Evolutionary conservation across 2,888 invertebrate genomes (phyloP), one percentile per base, ranked within the genome.

Genomic region (Diloba caeruleocephala): DNA sequence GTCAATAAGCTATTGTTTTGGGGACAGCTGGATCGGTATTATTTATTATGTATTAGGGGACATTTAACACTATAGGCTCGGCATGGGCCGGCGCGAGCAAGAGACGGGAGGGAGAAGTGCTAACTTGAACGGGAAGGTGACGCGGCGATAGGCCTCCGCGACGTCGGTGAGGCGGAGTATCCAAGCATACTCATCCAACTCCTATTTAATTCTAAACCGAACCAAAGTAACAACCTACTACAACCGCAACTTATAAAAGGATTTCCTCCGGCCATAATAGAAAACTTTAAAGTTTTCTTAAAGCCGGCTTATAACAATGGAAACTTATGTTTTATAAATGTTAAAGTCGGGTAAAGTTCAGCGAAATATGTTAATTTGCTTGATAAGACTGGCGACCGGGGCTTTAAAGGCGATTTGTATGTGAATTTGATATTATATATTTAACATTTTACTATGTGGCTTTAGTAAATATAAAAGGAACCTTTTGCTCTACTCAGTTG

Each of bases 241-340:
- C 12, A 5, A 29, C 33, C 23, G 31, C 59, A 54, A 51, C 59
- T 63, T 59, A 60, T 56, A 68, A 66, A 67, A 54, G 56, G 55
- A 53, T 71, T 70, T 54, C 32, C 41, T 57, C 5, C 28, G 6
- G 21, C 46, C 44, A 59, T 59, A 72, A 71, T 70, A 70, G 67
- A 73, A 70, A 73, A 70, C 63, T 66, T 65, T 21, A 39, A 46
- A 57, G 41, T 51, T 51, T n/a, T 48, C 62, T 61, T 57, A 54
- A 53, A 68, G 52, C 57, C 26, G 6, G 36, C 23, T 44, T 49
- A 49, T 61, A 60, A 74, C 75, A 74, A 71, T 63, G 53, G 43
- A 53, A 65, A 75, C 73, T 71, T 75, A 58, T 68, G 73, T 73
- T 73, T 63, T 53, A 67, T 71, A 71, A 73, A 67, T 67, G 67